Base-by-base conservation (phyloP, 1,140 invertebrate genomes). In the Pseudomyrmex pallidus region DNA sequence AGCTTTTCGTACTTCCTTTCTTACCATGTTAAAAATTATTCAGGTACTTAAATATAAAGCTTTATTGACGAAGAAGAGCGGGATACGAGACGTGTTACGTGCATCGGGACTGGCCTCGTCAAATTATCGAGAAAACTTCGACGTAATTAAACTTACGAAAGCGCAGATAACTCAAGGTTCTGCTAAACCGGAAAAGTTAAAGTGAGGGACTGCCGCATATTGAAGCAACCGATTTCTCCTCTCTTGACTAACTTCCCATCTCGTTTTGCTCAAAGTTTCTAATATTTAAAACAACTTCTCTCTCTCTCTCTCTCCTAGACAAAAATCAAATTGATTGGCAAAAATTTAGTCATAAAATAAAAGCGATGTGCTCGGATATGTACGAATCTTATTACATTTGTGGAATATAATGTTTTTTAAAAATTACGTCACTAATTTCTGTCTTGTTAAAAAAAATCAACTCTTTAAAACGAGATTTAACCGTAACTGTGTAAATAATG, bases 101-200 rank as follows among this genome's bases (percentile, higher is more conserved):
- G 84, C 88, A 91, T 91, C 86, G 82, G 84, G 85, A 88, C 86
- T 87, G 85, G 77, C 73, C 86, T 77, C 87, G 84, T 90, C 89
- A 88, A 92, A 93, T 93, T 93, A 93, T 92, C 91, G 91, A 92
- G 89, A 90, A 92, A 93, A 92, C 90, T 92, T 92, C 59, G 64
- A 90, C 87, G 91, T 92, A 93, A 93, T 93, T 92, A 92, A 93
- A 92, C 89, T 92, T 86, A 88, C 87, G 89, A 80, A 90, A 91
- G 91, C 86, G 85, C 85, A 90, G 91, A 92, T 92, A 92, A 92
- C 91, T 88, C 85, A 85, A 88, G 89, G 86, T 85, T 85, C 78
- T 67, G 84, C 87, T 89, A 92, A 90, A 91, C 86, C 84, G 90
- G 88, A 90, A 91, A 92, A 92, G 87, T 92, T 93, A 88, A 91